phyloP scores from a whole-genome alignment of 2,888 invertebrate species.

The Dicranocentrus wangi region DNA sequence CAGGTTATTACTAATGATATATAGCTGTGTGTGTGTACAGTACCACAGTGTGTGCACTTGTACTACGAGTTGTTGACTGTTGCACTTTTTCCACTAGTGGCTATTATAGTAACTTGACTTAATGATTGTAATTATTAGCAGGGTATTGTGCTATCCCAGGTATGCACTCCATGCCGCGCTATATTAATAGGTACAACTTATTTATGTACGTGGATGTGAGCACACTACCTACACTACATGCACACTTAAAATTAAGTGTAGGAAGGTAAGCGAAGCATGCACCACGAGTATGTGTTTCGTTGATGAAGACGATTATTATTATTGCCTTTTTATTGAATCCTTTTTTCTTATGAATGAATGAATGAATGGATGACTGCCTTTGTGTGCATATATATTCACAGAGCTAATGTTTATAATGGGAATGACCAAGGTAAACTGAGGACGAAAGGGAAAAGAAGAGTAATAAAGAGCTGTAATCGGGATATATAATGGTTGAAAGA shows the following conservation, averaged over 20 bases:
- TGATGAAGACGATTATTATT: conserved; percentile 55
- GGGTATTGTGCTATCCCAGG: conserved; percentile 22
- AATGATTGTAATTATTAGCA: conserved; percentile 58
- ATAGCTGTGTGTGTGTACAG: too few relatives aligned
- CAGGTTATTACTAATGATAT: too few relatives aligned
- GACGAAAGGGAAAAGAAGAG: conserved; percentile 47
- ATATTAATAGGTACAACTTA: neutral
- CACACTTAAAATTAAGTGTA: neutral
- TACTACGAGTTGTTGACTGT: conserved; percentile 14
- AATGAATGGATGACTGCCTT: conserved; percentile 1
- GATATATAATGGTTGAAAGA: conserved; percentile 15
- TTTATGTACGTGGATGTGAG: neutral
- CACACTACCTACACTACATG: neutral
- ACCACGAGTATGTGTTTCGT: conserved; percentile 14
- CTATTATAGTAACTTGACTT: conserved; percentile 46
- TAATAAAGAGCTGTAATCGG: neutral
- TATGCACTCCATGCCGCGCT: neutral
- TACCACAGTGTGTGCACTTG: neutral
- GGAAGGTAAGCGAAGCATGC: conserved; percentile 39
- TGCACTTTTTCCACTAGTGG: conserved; percentile 18
- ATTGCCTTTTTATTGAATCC: conserved; percentile 59
- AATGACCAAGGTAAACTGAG: conserved; percentile 30
- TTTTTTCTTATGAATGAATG: conserved; percentile 55
- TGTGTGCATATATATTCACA: neutral
- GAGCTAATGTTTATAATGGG: conserved; percentile 26